Conservation (phyloP, 1,140 invertebrate genomes). For the Pomacea maculata region DNA sequence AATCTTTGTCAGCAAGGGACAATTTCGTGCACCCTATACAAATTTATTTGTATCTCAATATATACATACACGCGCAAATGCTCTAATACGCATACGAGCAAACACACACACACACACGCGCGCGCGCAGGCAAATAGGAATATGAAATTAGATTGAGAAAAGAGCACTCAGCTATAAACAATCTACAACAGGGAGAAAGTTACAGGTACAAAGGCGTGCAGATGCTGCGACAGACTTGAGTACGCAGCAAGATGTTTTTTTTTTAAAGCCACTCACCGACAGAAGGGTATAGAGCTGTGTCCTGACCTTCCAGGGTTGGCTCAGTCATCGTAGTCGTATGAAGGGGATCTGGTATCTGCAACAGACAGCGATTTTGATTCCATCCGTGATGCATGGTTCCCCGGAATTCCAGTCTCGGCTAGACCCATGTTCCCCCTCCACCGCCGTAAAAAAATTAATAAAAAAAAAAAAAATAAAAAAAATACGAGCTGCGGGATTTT, state of each 20-base stretch:
- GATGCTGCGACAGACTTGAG: background rate
- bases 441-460: background rate
- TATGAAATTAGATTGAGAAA: background rate
- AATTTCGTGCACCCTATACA: no score
- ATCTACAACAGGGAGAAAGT: no score
- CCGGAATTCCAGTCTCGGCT: background rate
- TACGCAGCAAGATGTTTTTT: background rate
- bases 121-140: background rate
- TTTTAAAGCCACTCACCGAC: background rate
- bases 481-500: background rate
- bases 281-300: background rate
- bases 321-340: background rate
- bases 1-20: no score
- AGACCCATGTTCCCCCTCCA: background rate
- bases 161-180: background rate
- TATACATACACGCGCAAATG: no score
- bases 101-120: slow-evolving; percentile 5
- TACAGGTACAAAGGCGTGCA: background rate
- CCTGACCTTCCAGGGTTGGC: background rate
- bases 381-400: background rate
- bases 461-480: background rate
- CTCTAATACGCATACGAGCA: background rate
- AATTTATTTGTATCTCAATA: no score
- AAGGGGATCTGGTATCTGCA: background rate
- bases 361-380: background rate